A percentile compares a stretch with the other conserved stretches of the same genome.
These are phyloP conservation scores for Laticauda colubrina DNA, from an alignment of 2,113 vertebrate genomes.

Conservation along the genomic window DNA sequence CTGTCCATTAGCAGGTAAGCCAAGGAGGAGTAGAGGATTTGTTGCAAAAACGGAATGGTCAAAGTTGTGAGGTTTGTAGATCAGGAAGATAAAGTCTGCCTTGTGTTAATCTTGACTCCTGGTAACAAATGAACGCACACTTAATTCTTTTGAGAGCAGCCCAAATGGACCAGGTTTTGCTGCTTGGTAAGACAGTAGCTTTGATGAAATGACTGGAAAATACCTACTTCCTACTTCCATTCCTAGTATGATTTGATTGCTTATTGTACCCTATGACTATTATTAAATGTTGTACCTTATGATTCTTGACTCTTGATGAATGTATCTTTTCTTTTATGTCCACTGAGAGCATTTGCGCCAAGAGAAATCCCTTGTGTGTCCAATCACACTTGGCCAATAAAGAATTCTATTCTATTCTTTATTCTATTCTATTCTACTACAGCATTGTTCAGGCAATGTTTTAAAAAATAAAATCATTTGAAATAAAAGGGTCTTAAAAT, in stretches of 20 bases:
- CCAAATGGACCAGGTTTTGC: background rate
- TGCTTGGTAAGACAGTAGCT: background rate
- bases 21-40: rapidly evolving
- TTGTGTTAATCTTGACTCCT: background rate
- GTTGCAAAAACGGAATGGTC: background rate
- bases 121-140: background rate
- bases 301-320: no score
- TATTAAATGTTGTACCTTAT: no score
- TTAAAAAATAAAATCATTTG: background rate
- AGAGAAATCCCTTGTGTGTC: no score
- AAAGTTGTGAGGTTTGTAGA: background rate
- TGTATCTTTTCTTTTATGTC: no score
- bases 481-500: background rate
- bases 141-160: background rate
- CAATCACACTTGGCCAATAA: no score
- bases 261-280: no score
- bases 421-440: background rate
- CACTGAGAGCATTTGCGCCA: no score
- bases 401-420: no score
- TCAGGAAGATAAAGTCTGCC: background rate
- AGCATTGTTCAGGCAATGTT: background rate
- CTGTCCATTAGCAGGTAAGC: conserved; percentile 89
- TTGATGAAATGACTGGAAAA: background rate
- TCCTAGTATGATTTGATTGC: no score
- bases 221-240: background rate